Base-by-base conservation (phyloP, 2,797 vertebrate species). In the Eulemur coronatus region DNA sequence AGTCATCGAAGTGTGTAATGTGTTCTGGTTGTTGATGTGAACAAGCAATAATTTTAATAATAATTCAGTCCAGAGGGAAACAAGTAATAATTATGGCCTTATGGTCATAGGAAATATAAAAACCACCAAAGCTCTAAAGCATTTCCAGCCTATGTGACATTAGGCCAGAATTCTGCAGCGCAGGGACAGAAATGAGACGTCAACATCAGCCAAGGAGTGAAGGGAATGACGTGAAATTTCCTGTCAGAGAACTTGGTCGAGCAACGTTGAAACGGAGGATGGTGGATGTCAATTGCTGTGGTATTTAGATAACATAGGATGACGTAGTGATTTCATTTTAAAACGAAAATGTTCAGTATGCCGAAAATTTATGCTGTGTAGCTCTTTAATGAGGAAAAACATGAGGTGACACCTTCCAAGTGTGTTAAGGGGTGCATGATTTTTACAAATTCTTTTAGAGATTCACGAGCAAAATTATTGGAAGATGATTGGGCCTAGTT, bases 111-210 rank as follows among this genome's bases (percentile, higher is more conserved):
- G 33, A 50, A 35, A 41, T 8, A 17, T 46, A 46, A 85, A n/a
- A 48, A 26, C 0, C 1, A 65, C 15, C 63, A 8, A 8, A n/a
- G 15, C n/a, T 35, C 30, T 43, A 38, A 4, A 61, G 35, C 24
- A 81, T 61, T n/a, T 84, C 26, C 15, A 17, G 76, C 52, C 46
- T 26, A 2, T 20, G 11, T 13, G 15, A 52, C n/a, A 9, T 13
- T 14, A 69, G 67, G 50, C 33, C 20, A 52, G 75, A 67, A 26
- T 57, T 50, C 43, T 59, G 4, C 26, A 26, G 48, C 28, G 24
- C 6, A 0, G 13, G 52, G 13, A 2, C 18, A 1, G 6, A 26
- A 28, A 17, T 20, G 67, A 5, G 2, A 20, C 2, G 41, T 6
- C 4, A 81, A n/a, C 28, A 33, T 9, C 17, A 86, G 80, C 24